A percentile compares a stretch with the other conserved stretches of the same genome.
phyloP scores from a whole-genome alignment of 92 coral and sea anemone genomes.

The Porites cylindrica region DNA sequence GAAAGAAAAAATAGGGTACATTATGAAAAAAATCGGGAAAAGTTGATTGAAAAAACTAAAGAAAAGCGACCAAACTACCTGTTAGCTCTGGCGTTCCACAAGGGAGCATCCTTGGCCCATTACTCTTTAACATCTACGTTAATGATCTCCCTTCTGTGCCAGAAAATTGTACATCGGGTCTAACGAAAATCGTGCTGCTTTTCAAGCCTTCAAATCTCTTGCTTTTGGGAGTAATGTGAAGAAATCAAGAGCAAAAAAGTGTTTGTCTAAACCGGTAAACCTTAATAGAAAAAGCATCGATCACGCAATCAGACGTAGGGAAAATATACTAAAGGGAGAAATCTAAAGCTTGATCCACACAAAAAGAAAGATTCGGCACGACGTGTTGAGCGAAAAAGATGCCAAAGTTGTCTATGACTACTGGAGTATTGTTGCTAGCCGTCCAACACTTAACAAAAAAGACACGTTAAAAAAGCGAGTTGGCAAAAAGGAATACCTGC shows the following conservation, averaged over 20 bases:
- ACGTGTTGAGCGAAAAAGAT: slow-evolving; percentile 32
- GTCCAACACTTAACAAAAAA: slow-evolving; percentile 20
- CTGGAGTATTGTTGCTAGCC: slow-evolving; percentile 26
- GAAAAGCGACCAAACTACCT: too few species aligned
- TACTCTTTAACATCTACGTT: too few species aligned
- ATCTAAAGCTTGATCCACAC: slow-evolving; percentile 14
- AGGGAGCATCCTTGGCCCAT: too few species aligned
- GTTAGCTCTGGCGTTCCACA: too few species aligned
- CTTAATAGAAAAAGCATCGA: slow-evolving; percentile 34
- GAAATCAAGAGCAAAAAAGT: slow-evolving; percentile 19
- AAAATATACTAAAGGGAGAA: slow-evolving; percentile 27
- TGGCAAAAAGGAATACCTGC: slow-evolving; percentile 25
- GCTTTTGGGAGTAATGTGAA: slow-evolving; percentile 41
- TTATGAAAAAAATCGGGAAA: too few species aligned
- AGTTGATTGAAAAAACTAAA: too few species aligned
- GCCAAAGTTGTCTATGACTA: slow-evolving; percentile 16
- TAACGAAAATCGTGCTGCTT: slow-evolving; percentile 31
- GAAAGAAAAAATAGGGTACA: too few species aligned
- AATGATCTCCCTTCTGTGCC: too few species aligned
- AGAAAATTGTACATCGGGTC: not conserved
- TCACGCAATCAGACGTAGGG: slow-evolving; percentile 12
- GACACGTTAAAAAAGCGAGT: not conserved
- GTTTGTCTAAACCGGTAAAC: slow-evolving; percentile 27
- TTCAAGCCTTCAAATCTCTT: slow-evolving; percentile 5
- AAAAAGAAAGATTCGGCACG: slow-evolving; percentile 13